Conservation (phyloP, 1,140 invertebrate genomes). For the Ceratina japonica region DNA sequence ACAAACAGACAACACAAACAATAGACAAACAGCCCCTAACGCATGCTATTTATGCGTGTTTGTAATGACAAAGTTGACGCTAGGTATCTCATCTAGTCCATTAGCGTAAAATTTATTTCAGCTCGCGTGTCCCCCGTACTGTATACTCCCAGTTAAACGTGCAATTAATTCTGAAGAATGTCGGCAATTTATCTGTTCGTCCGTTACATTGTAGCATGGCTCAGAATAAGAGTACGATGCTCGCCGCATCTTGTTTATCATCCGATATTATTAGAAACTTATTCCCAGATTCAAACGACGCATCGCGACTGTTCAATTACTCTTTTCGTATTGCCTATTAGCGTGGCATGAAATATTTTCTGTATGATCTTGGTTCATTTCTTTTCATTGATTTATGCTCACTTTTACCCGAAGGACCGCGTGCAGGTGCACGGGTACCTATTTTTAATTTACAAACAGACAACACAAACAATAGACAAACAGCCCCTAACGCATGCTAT, state of each 20-base stretch:
- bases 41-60: conserved; percentile 19
- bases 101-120: conserved; percentile 34
- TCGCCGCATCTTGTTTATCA: neutral
- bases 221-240: neutral
- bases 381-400: no score
- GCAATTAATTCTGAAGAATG: conserved; percentile 18
- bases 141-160: neutral
- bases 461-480: neutral
- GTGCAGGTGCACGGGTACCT: no score
- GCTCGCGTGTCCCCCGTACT: neutral
- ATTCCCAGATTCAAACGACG: neutral
- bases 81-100: conserved; percentile 36
- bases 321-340: neutral
- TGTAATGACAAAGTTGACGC: conserved; percentile 50
- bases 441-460: no score
- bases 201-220: neutral
- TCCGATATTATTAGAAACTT: conserved; percentile 29
- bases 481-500: conserved; percentile 27
- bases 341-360: no score
- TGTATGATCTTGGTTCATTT: no score
- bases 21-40: conserved; percentile 15
- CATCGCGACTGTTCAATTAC: neutral
- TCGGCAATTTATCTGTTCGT: conserved; percentile 4
- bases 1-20: no score
- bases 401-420: no score